Conservation (phyloP, 1,140 invertebrate genomes). For the Arion vulgaris region DNA sequence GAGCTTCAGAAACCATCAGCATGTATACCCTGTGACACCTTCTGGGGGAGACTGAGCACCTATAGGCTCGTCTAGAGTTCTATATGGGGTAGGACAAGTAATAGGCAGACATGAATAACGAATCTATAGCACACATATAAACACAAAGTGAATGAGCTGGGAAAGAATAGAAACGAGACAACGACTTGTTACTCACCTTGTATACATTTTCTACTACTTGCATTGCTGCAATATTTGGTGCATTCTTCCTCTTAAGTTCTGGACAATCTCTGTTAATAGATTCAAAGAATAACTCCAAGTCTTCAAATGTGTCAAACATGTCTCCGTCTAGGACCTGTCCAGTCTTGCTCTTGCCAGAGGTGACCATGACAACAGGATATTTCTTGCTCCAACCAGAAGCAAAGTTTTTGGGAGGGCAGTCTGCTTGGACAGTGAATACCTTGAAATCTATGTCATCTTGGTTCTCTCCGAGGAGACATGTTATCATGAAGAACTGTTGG, state of each 20-base stretch:
- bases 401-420: conserved; percentile 66
- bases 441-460: conserved; percentile 62
- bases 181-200: conserved; percentile 57
- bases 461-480: conserved; percentile 66
- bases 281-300: conserved; percentile 66
- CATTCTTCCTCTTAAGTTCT: conserved; percentile 56
- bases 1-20: too few species aligned
- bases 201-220: conserved; percentile 73
- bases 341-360: conserved; percentile 47
- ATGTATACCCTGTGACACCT: too few species aligned
- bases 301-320: conserved; percentile 64
- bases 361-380: conserved; percentile 64
- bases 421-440: conserved; percentile 67
- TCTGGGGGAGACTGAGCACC: too few species aligned
- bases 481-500: conserved; percentile 70
- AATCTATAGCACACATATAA: too few species aligned
- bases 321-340: conserved; percentile 54
- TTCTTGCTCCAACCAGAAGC: conserved; percentile 58
- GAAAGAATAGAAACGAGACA: too few species aligned
- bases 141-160: too few species aligned
- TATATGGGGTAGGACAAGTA: too few species aligned
- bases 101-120: too few species aligned
- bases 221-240: conserved; percentile 57
- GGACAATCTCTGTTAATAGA: conserved; percentile 57
- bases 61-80: too few species aligned